phyloP scores from a whole-genome alignment of 2,797 vertebrate genomes.

The Champsocephalus esox region DNA sequence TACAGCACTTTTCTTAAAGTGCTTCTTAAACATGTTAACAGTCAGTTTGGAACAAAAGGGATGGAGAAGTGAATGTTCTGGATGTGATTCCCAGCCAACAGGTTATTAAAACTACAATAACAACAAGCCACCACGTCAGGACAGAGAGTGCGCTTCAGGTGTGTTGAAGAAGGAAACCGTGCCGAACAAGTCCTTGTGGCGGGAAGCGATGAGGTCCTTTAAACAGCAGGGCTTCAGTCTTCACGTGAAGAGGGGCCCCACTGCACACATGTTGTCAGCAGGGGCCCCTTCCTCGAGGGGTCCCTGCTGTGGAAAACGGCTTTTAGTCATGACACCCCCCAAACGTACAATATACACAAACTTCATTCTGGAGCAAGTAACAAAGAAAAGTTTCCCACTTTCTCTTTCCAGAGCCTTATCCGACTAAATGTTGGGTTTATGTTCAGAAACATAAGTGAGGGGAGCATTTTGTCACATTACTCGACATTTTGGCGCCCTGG shows the following conservation, averaged over 20 bases:
- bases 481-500: slow-evolving; percentile 32
- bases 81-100: slow-evolving; percentile 40
- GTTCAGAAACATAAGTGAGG: slow-evolving; percentile 47
- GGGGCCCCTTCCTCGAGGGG: slow-evolving; percentile 4
- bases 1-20: slow-evolving; percentile 63
- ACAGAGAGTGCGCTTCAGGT: slow-evolving; percentile 46
- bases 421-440: slow-evolving; percentile 31
- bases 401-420: slow-evolving; percentile 25
- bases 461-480: slow-evolving; percentile 38
- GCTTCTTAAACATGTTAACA: slow-evolving; percentile 55
- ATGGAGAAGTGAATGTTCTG: slow-evolving; percentile 23
- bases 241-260: slow-evolving; percentile 2
- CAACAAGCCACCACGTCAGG: slow-evolving; percentile 45
- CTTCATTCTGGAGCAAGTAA: slow-evolving; percentile 43
- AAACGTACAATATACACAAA: slow-evolving; percentile 61
- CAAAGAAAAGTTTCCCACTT: slow-evolving; percentile 5
- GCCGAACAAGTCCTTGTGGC: slow-evolving; percentile 7
- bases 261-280: background rate
- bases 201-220: slow-evolving; percentile 30
- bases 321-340: slow-evolving; percentile 39
- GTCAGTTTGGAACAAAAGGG: slow-evolving; percentile 44
- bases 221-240: slow-evolving; percentile 38
- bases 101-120: slow-evolving; percentile 54
- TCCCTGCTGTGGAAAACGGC: slow-evolving; percentile 40
- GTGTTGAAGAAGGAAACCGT: slow-evolving; percentile 37